Evolutionary conservation across 2,113 vertebrate genomes (phyloP), one percentile per base, ranked within the genome.

Genomic region (Tamias sibiricus): DNA sequence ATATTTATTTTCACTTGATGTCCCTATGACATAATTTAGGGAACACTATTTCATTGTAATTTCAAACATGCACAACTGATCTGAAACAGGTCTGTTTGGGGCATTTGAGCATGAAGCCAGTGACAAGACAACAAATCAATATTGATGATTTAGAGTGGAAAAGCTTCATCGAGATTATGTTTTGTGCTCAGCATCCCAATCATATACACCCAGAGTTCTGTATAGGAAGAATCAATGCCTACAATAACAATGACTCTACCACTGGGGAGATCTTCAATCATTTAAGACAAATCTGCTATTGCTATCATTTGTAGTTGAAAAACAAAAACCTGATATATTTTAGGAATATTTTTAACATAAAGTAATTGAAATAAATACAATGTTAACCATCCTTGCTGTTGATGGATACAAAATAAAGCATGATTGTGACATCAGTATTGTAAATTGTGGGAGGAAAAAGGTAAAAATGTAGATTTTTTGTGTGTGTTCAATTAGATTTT

Each of bases 1-100:
- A 85, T 88, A 82, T 89, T 94, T 92, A 87, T 44, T 95, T 91
- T 8, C 8, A 91, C 32, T 62, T 80, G 26, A 62, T 92, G 30
- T 3, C 42, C 54, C 69, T 47, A 68, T 88, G 35, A 83, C 86
- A 37, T 59, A 93, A 66, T 62, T 97, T 68, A 79, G 22, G 28
- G 28, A 88, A 88, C 2, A 57, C 13, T 80, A 92, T 82, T 91
- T 95, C 30, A 72, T 20, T 92, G 17, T 77, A 74, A 96, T 92
- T 91, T 44, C 30, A 77, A 82, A 77, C 8, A 83, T 80, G 8
- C 10, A 76, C 6, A 66, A 71, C 17, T 62, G 64, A 91, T 86
- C 8, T 72, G 42, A 88, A 96, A 54, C 16, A 72, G 14, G 32
- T 74, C 13, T 42, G 49, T 66, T 93, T 89, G 84, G 57, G 64